These are phyloP conservation scores for Pogoniulus pusillus DNA, from an alignment of 2,797 vertebrate species.

Conservation along the genomic window DNA sequence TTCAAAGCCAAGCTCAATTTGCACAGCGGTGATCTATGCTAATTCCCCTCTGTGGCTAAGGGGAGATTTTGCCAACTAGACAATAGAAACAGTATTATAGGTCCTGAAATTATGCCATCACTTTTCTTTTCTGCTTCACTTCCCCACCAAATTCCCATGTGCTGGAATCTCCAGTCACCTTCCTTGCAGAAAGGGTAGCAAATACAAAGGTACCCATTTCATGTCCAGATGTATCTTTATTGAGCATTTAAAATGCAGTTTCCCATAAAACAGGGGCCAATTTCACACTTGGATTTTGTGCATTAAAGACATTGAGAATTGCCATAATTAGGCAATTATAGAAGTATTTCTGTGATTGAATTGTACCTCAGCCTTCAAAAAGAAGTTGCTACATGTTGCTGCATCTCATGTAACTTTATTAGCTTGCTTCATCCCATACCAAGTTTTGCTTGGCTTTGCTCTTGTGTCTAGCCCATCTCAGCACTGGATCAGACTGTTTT, in stretches of 20 bases:
- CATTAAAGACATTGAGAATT: not conserved
- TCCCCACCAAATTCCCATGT: not conserved
- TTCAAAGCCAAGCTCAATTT: constrained; percentile 61
- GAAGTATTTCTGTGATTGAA: not conserved
- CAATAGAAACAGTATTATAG: constrained; percentile 43
- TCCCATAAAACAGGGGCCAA: not conserved
- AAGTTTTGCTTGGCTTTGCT: not conserved
- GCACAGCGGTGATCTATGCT: constrained; percentile 53
- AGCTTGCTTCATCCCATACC: not conserved
- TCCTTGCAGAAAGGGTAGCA: not conserved
- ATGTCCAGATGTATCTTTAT: constrained; percentile 30
- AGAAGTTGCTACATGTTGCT: not conserved
- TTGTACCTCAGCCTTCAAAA: not conserved
- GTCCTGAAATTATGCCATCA: constrained; percentile 10
- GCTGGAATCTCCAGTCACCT: not conserved
- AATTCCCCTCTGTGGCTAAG: constrained; percentile 47
- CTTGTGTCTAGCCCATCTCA: not conserved
- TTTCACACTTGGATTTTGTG: not conserved
- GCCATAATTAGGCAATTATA: not conserved
- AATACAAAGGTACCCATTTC: not conserved
- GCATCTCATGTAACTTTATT: not conserved
- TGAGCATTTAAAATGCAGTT: not conserved
- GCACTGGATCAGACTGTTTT: not conserved
- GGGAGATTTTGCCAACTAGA: constrained; percentile 46
- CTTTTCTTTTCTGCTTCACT: not conserved